Conservation (phyloP, 2,888 invertebrate species). For the Petrolisthes cinctipes region DNA sequence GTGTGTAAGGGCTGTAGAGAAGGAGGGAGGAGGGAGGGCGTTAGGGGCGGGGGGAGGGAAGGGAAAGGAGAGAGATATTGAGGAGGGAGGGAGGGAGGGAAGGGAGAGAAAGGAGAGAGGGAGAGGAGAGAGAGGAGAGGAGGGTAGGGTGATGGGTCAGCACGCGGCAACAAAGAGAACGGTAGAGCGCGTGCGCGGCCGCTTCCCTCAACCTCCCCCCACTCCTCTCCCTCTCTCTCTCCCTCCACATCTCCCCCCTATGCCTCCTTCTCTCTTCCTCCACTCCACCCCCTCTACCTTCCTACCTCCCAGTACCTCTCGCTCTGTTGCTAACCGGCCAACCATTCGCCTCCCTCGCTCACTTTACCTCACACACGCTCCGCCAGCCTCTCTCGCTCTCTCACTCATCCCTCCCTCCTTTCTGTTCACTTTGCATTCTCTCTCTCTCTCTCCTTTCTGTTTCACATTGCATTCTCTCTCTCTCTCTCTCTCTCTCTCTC, state of each 20-base stretch:
- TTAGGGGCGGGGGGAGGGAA: background rate
- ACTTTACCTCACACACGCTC: background rate
- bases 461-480: too few relatives aligned
- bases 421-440: too few relatives aligned
- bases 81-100: background rate
- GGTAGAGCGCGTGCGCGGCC: slow-evolving; percentile 47
- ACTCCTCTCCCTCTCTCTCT: slow-evolving; percentile 5
- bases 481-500: too few relatives aligned
- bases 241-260: slow-evolving; percentile 28
- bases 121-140: background rate
- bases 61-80: background rate
- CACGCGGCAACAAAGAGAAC: slow-evolving; percentile 55
- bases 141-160: slow-evolving; percentile 36
- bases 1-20: background rate
- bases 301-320: background rate
- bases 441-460: too few relatives aligned
- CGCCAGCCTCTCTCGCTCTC: background rate
- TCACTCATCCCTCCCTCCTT: background rate
- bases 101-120: background rate
- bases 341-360: background rate
- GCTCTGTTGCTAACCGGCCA: too few relatives aligned
- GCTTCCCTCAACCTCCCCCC: slow-evolving; percentile 1
- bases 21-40: background rate
- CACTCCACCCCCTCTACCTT: background rate
- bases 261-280: slow-evolving; percentile 4